These are phyloP conservation scores for Chironomus striatipennis DNA, from an alignment of 1,140 invertebrate species.

Conservation along the genomic window DNA sequence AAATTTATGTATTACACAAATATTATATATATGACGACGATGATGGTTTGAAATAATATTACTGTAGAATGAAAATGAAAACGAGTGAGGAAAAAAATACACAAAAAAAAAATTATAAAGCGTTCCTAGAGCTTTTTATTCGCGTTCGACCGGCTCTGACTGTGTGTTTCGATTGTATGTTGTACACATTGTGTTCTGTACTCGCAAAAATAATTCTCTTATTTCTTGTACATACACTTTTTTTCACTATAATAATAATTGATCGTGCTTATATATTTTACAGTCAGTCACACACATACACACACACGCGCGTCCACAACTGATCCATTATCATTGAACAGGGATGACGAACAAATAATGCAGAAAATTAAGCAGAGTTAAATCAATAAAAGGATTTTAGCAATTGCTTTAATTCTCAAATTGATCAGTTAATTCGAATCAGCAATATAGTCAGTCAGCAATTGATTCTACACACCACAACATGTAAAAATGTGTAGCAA, in stretches of 20 bases:
- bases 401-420: too few relatives aligned
- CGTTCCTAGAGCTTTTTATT: conserved; percentile 5
- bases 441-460: too few relatives aligned
- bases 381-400: too few relatives aligned
- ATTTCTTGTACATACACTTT: background rate
- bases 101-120: background rate
- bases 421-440: too few relatives aligned
- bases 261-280: background rate
- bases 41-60: conserved; percentile 3
- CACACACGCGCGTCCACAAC: background rate
- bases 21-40: conserved; percentile 20
- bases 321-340: conserved; percentile 4
- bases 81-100: background rate
- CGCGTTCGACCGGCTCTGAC: conserved; percentile 10
- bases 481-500: too few relatives aligned
- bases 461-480: too few relatives aligned
- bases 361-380: background rate
- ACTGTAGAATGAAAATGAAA: conserved; percentile 14
- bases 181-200: background rate
- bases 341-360: background rate
- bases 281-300: background rate
- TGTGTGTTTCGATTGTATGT: conserved; percentile 1
- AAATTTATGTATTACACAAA: conserved; percentile 20
- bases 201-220: background rate
- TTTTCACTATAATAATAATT: background rate